These are phyloP conservation scores for Serinus canaria DNA, from an alignment of 2,113 vertebrate genomes.

Conservation along the genomic window DNA sequence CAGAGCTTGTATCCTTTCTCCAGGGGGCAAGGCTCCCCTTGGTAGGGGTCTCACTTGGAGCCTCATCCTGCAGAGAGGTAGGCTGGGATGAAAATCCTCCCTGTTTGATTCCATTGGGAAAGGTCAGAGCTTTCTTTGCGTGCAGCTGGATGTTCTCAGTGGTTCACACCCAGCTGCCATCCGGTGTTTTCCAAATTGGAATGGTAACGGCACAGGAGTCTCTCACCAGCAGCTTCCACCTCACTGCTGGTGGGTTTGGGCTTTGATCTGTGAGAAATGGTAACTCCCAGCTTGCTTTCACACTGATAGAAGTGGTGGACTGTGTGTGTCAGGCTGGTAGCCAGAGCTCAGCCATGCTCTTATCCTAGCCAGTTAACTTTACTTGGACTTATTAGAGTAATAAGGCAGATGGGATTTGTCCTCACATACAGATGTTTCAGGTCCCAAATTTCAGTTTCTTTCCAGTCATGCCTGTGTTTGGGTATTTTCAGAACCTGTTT, in stretches of 20 bases:
- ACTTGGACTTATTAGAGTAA: not conserved
- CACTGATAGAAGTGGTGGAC: not conserved
- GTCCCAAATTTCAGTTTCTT: not conserved
- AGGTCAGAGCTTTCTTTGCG: rapidly evolving
- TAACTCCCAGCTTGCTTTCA: not conserved
- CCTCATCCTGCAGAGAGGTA: slow-evolving; percentile 28
- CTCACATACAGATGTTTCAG: not conserved
- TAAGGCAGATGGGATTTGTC: not conserved
- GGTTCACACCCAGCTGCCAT: not conserved
- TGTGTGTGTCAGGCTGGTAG: not conserved
- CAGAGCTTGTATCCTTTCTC: slow-evolving; percentile 99
- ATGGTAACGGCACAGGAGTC: too few relatives aligned
- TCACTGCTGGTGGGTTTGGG: not conserved
- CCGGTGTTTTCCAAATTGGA: not conserved
- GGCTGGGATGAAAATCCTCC: not conserved
- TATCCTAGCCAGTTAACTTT: not conserved
- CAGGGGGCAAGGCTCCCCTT: not conserved
- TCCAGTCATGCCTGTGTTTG: not conserved
- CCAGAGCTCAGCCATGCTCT: not conserved
- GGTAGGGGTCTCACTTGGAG: not conserved
- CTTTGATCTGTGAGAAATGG: not conserved
- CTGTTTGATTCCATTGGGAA: not conserved
- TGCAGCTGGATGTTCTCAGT: not conserved
- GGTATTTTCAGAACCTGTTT: not conserved
- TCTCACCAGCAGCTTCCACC: not conserved